Evolutionary conservation across 1,140 invertebrate genomes (phyloP), one percentile per base, ranked within the genome.

Genomic region (Subanguina moxae): DNA sequence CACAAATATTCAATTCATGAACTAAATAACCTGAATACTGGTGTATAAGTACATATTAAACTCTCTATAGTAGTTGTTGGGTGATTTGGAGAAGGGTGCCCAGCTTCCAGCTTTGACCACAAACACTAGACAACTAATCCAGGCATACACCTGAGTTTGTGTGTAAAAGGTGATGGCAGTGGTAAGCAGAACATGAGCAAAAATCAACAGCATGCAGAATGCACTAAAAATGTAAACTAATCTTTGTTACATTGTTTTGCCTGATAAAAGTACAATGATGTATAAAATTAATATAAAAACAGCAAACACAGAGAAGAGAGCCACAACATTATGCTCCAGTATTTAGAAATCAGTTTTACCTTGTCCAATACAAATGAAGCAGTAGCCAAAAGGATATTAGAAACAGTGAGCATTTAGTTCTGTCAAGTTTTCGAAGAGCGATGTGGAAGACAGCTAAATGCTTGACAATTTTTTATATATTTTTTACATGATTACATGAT

Each of bases 41-140:
- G 74, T 63, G 58, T 76, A 76, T 13, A 76, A 38, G 42, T 76
- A 76, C 28, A 76, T 28, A 52, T 78, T 70, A 70, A 78, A 76
- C 59, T 76, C 74, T 52, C 70, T 56, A 59, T 76, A 76, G 57
- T 78, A 76, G 23, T 61, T 68, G 32, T 62, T n/a, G 0, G 71
- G 64, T 13, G 76, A 23, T 13, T n/a, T 62, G 11, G 65, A 74
- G 58, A 76, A 73, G 1, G 68, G 46, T 23, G 52, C 38, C 32
- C 38, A 73, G 27, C 28, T 23, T 32, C 52, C 52, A 8, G 56
- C 32, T 32, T 75, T 75, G n/a, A 62, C 21, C 43, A 76, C 69
- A 62, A 77, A 76, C 15, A 74, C 28, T 11, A 77, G 32, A 56
- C 70, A 68, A 23, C 59, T 15, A 1, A 68, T 38, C 74, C 74